A percentile compares a stretch with the other conserved stretches of the same genome.
phyloP scores from a whole-genome alignment of 1,140 invertebrate species.

The Drosophila biarmipes region DNA sequence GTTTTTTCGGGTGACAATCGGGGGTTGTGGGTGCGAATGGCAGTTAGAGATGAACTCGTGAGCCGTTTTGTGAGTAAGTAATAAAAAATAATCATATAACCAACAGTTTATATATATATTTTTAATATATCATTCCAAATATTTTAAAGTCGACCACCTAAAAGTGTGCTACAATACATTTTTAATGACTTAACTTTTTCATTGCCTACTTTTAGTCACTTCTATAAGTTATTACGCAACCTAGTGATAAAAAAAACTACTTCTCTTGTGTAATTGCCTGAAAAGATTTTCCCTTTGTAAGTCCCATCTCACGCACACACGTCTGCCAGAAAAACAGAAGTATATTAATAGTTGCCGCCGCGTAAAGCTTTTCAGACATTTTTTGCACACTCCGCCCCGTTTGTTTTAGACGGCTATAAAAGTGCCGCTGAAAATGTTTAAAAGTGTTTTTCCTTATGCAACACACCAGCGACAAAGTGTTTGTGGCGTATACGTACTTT shows the following conservation, averaged over 20 bases:
- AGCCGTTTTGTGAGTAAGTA: neutral
- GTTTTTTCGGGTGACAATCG: neutral
- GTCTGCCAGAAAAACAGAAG: slow-evolving; percentile 7
- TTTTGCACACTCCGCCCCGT: slow-evolving; percentile 6
- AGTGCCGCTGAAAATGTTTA: slow-evolving; percentile 38
- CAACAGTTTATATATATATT: no score
- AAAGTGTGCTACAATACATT: no score
- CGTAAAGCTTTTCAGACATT: slow-evolving; percentile 22
- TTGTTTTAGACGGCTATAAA: slow-evolving; percentile 46
- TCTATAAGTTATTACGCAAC: no score
- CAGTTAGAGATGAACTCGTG: neutral
- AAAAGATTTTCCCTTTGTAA: neutral
- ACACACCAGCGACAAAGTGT: slow-evolving; percentile 44
- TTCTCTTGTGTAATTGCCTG: neutral
- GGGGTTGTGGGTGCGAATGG: slow-evolving; percentile 2
- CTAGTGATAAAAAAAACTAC: neutral
- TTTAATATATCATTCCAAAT: no score
- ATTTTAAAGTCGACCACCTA: no score
- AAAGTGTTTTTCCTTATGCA: slow-evolving; percentile 54
- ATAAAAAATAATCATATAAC: neutral
- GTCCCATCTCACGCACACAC: neutral
- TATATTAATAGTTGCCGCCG: slow-evolving; percentile 33
- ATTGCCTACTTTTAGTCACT: no score
- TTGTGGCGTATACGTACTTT: slow-evolving; percentile 34
- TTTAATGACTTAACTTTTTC: no score